Base-by-base conservation (phyloP, 2,888 invertebrate species). In the Phortica okadai region DNA sequence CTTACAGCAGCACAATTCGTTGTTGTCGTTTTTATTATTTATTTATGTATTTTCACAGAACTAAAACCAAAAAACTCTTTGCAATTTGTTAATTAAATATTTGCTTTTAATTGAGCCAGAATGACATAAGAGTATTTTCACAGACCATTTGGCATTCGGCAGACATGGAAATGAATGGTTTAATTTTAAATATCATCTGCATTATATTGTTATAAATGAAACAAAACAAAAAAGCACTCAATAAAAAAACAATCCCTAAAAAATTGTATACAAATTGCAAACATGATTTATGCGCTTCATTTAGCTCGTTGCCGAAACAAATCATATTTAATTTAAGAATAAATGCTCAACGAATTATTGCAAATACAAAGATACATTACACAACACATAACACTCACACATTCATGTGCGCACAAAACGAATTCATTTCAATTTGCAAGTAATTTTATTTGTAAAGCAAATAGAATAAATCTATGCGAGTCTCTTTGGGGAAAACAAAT, bases 351-450 rank as follows among this genome's bases (percentile, higher is more conserved):
- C 11, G 70, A 45, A 54, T 14, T 56, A 69, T 45, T 69, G 8
- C 25, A 70, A 8, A 54, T 69, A 8, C 44, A 45, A 45, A 45
- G 8, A 54, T 54, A 70, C 8, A 2, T 11, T 50, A 50, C 14
- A 14, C 45, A 45, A 10, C 50, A 50, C 14, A 50, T 50, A 6
- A 50, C 14, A 50, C 50, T 62, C 62, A 62, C 2, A 25, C 8
- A 16, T 62, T 16, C 62, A 25, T 56, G 10, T 21, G 25, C 25
- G 7, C 62, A 7, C 25, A 6, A 10, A 45, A 33, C n/a, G 41
- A 56, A 72, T 72, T 72, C 70, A 72, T 72, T 72, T 72, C 70
- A 72, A 72, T 72, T 72, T 72, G 70, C 70, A 56, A 72, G 70
- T 72, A 72, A 72, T 72, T 72, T 72, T 56, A 72, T 72, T 72